phyloP scores from a whole-genome alignment of 92 coral and sea anemone species.

The Muricea muricata region DNA sequence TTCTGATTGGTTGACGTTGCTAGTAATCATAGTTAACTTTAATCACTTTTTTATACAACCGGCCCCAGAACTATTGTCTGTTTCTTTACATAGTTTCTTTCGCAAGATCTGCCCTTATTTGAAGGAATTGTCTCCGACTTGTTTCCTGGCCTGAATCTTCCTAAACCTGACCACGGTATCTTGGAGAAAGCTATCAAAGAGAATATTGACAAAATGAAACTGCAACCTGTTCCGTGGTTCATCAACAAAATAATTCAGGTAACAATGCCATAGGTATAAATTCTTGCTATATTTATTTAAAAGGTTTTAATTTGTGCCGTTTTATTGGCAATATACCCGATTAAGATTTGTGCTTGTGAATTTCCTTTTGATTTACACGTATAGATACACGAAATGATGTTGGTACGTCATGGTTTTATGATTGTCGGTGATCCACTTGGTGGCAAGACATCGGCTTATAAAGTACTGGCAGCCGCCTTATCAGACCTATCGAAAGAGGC shows the following conservation, averaged over 20 bases:
- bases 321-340: too few species aligned
- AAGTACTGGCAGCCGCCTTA: constrained; percentile 85
- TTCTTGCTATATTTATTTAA: too few species aligned
- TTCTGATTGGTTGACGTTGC: too few species aligned
- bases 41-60: too few species aligned
- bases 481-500: constrained; percentile 80
- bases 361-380: neutral
- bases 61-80: too few species aligned
- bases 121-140: constrained; percentile 97
- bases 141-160: constrained; percentile 90
- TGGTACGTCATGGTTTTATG: constrained; percentile 99
- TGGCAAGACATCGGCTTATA: constrained; percentile 98
- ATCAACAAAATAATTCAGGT: constrained; percentile 95
- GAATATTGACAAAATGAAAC: constrained; percentile 69
- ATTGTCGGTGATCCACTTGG: constrained; percentile 99
- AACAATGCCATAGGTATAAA: neutral
- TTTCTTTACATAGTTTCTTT: constrained; percentile 74
- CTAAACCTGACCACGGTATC: constrained; percentile 91
- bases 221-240: constrained; percentile 97
- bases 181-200: constrained; percentile 81
- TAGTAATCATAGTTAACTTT: too few species aligned
- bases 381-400: constrained; percentile 97
- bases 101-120: constrained; percentile 95
- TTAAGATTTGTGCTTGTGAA: too few species aligned
- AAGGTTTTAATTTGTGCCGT: too few species aligned